These are phyloP conservation scores for Phyllotis vaccarum DNA, from an alignment of 2,797 vertebrate species.

Conservation along the genomic window DNA sequence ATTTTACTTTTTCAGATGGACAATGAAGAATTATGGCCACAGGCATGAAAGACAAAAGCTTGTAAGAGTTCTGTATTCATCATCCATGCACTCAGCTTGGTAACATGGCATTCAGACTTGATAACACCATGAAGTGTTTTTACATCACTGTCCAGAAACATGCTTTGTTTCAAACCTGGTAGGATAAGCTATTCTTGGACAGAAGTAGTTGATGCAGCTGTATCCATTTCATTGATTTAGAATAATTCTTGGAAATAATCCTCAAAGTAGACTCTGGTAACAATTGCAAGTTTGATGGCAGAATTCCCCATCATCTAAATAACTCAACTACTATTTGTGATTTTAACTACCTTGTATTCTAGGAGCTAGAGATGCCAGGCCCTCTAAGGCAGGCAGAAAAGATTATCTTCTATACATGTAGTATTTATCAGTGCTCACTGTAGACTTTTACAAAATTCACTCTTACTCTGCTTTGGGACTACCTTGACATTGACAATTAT, in stretches of 20 bases:
- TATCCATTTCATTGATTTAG: background rate
- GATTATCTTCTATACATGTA: background rate
- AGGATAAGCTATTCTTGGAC: background rate
- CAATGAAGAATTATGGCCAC: constrained; percentile 2
- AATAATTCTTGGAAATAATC: constrained; percentile 17
- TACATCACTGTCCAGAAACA: background rate
- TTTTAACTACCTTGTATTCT: background rate
- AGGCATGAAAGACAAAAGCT: background rate
- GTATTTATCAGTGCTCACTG: background rate
- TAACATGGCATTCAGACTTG: background rate
- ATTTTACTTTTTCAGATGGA: background rate
- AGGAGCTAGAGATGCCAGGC: background rate
- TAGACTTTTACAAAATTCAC: constrained; percentile 1
- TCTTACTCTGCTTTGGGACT: background rate
- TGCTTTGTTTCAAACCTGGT: background rate
- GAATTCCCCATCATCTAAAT: background rate
- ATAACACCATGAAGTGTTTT: background rate
- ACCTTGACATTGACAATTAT: constrained; percentile 41
- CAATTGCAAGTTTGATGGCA: background rate
- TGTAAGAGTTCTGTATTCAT: background rate
- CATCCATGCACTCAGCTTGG: background rate
- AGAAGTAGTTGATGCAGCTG: background rate
- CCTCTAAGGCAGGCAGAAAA: background rate
- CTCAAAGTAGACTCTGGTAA: background rate
- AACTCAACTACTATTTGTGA: background rate